These are phyloP conservation scores for Coelopa pilipes DNA, from an alignment of 2,888 invertebrate genomes.

Conservation along the genomic window DNA sequence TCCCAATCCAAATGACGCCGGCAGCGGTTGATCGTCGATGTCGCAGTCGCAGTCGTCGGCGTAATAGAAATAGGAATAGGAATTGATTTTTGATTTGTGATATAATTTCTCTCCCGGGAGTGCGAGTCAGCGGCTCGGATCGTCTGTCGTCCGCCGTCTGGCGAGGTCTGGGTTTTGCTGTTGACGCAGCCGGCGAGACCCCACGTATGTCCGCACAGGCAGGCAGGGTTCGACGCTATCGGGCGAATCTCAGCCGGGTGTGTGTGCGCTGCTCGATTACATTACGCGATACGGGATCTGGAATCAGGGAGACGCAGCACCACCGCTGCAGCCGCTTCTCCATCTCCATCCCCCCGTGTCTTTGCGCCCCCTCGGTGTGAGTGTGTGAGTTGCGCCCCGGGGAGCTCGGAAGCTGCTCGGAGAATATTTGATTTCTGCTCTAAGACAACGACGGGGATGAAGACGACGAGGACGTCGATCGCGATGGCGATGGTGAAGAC, in stretches of 20 bases:
- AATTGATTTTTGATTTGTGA: constrained; percentile 67
- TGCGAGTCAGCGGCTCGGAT: too few relatives aligned
- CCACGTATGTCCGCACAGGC: constrained; percentile 5
- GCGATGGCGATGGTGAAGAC: neutral
- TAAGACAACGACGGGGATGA: neutral
- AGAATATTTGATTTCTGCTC: constrained; percentile 38
- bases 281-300: constrained; percentile 13
- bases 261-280: neutral
- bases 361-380: neutral
- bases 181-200: constrained; percentile 1
- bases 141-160: too few relatives aligned
- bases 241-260: neutral
- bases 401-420: constrained; percentile 27
- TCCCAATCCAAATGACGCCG: constrained; percentile 8
- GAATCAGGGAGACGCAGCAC: neutral
- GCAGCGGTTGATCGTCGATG: neutral
- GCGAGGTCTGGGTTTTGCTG: neutral
- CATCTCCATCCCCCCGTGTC: constrained; percentile 2
- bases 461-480: constrained; percentile 26
- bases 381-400: constrained; percentile 29
- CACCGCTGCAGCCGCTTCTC: constrained; percentile 25
- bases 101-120: constrained; percentile 59
- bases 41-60: neutral
- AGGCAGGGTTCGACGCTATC: constrained; percentile 13
- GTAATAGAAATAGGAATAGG: constrained; percentile 52